These are phyloP conservation scores for Heliconius congener DNA, from an alignment of 1,140 invertebrate genomes.

Conservation along the genomic window DNA sequence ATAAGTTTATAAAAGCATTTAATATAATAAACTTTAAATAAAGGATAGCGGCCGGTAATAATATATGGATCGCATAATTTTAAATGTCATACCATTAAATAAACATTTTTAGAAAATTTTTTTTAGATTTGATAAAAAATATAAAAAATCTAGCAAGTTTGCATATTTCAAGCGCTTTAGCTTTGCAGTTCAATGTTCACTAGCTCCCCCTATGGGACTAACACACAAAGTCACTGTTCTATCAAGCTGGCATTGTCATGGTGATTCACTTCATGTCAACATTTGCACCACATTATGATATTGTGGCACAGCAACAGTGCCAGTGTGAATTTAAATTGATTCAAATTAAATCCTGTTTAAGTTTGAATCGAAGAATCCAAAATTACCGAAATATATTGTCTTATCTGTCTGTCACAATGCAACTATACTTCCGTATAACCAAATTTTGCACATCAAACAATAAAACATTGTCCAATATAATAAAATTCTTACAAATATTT, in stretches of 20 bases:
- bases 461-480: neutral
- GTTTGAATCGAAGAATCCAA: neutral
- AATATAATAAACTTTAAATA: too few species aligned
- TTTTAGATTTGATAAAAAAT: neutral
- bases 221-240: conserved; percentile 57
- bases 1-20: too few species aligned
- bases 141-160: conserved; percentile 4
- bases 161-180: conserved; percentile 17
- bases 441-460: neutral
- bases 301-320: conserved; percentile 8
- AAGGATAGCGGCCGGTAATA: too few species aligned
- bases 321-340: neutral
- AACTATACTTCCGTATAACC: neutral
- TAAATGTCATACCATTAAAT: neutral
- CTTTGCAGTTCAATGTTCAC: conserved; percentile 34
- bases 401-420: conserved; percentile 22
- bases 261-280: conserved; percentile 69
- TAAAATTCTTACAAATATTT: neutral
- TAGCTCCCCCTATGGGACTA: conserved; percentile 64
- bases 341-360: neutral
- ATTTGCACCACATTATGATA: conserved; percentile 45
- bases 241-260: conserved; percentile 69
- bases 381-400: conserved; percentile 6
- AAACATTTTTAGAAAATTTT: neutral
- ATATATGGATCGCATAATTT: too few species aligned